Conservation (phyloP, 2,888 invertebrate genomes). For the Mesoligia furuncula region DNA sequence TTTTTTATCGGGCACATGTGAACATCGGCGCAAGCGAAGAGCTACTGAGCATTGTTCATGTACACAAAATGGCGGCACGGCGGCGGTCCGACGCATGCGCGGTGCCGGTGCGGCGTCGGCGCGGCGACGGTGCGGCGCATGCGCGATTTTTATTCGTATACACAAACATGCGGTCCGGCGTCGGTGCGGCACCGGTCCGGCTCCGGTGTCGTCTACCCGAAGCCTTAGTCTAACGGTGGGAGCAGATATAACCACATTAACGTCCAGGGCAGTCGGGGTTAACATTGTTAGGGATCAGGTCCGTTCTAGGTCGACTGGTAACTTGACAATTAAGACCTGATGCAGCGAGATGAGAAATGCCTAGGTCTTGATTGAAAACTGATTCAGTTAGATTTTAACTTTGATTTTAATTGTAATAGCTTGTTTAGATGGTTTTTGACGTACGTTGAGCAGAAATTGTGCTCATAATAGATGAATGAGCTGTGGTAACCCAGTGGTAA, state of each 20-base stretch:
- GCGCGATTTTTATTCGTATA: too few relatives aligned
- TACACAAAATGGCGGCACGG: too few relatives aligned
- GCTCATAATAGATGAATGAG: not conserved
- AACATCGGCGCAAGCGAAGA: too few relatives aligned
- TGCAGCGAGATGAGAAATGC: conserved; percentile 19
- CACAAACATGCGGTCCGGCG: too few relatives aligned
- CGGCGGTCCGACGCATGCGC: too few relatives aligned
- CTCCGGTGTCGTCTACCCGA: too few relatives aligned
- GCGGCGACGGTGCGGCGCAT: too few relatives aligned
- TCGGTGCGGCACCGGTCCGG: too few relatives aligned
- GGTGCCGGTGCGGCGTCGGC: too few relatives aligned
- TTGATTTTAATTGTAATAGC: conserved; percentile 1
- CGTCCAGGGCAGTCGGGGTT: not conserved
- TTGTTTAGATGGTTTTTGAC: not conserved
- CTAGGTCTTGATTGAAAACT: not conserved
- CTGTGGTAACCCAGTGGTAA: too few relatives aligned
- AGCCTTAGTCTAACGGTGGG: not conserved
- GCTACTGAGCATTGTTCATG: too few relatives aligned
- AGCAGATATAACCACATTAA: conserved; percentile 30
- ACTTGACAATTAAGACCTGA: conserved; percentile 8
- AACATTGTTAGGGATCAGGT: conserved; percentile 4
- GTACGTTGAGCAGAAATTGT: not conserved
- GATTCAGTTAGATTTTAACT: not conserved
- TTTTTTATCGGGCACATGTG: too few relatives aligned
- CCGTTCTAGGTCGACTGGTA: not conserved